Evolutionary conservation across 92 coral and sea anemone genomes (phyloP).

Genomic region (Ricordea florida): DNA sequence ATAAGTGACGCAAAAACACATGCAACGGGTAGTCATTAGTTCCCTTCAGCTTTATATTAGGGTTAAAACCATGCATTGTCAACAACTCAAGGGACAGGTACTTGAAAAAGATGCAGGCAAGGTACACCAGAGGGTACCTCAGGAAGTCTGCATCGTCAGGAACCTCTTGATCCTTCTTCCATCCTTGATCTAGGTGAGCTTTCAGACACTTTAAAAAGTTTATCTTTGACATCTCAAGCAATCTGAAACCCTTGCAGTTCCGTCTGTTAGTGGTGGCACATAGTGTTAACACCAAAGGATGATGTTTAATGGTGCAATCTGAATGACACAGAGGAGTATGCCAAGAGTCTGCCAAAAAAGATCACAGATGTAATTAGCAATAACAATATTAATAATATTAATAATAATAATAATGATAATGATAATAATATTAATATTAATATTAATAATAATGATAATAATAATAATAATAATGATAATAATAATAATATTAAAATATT

Average conservation of each 20-base stretch:
- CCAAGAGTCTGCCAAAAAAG: neutral
- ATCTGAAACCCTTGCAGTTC: neutral
- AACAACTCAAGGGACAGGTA: neutral
- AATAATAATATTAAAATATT: too few relatives aligned
- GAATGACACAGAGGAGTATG: slow-evolving; percentile 37
- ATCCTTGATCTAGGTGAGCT: neutral
- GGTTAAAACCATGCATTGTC: slow-evolving; percentile 1
- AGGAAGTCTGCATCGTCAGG: neutral
- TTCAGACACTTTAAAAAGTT: slow-evolving; percentile 10
- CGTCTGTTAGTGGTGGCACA: neutral
- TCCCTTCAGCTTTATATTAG: neutral
- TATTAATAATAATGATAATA: neutral
- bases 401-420: neutral
- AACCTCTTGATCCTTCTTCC: neutral
- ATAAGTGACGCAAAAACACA: neutral
- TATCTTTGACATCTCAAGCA: neutral
- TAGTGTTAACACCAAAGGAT: slow-evolving; percentile 3
- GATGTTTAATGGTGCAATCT: slow-evolving; percentile 8
- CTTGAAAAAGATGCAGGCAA: slow-evolving; percentile 11
- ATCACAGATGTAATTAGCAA: neutral
- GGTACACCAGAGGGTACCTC: slow-evolving; percentile 5
- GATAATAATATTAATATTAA: neutral
- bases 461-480: too few relatives aligned
- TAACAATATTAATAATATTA: neutral
- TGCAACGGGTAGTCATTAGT: slow-evolving; percentile 21